Percentiles rank a stretch among this genome's conserved stretches.
Conservation (phyloP, 2,113 vertebrate genomes). For the Apteryx mantelli region DNA sequence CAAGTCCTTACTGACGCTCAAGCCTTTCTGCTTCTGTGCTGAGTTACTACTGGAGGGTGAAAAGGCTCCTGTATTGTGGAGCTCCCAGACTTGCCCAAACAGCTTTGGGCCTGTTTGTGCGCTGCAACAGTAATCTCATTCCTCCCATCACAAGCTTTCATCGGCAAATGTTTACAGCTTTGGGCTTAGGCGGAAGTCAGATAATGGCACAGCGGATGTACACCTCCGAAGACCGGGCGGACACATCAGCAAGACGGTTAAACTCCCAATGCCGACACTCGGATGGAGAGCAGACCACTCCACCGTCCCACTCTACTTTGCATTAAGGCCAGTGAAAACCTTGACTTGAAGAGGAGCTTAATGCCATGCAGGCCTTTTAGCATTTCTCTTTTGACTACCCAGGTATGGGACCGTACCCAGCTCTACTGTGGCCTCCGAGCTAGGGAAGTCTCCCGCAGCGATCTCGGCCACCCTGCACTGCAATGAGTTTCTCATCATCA, state of each 20-base stretch:
- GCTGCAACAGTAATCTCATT: slow-evolving; percentile 1
- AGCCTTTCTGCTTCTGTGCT: neutral
- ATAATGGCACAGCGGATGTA: neutral
- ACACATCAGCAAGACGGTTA: neutral
- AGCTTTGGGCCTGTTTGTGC: slow-evolving; percentile 33
- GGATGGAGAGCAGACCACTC: neutral
- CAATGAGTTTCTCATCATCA: neutral
- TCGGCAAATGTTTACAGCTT: slow-evolving; percentile 6
- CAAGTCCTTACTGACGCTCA: slow-evolving; percentile 32
- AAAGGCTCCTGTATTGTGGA: neutral
- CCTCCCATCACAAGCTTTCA: slow-evolving; percentile 10
- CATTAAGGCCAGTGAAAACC: neutral
- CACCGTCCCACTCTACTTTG: neutral
- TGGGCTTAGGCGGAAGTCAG: neutral
- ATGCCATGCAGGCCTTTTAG: neutral
- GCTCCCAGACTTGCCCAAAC: slow-evolving; percentile 50
- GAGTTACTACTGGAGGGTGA: slow-evolving; percentile 12
- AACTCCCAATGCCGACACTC: fast-evolving
- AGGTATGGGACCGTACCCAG: neutral
- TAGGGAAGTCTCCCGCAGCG: neutral
- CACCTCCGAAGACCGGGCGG: fast-evolving
- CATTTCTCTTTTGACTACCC: neutral
- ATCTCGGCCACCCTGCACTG: too few species aligned
- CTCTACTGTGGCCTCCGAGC: too few species aligned
- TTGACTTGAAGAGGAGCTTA: neutral